Base-by-base conservation (phyloP, 2,113 vertebrate species). In the Pterocles orientalis region DNA sequence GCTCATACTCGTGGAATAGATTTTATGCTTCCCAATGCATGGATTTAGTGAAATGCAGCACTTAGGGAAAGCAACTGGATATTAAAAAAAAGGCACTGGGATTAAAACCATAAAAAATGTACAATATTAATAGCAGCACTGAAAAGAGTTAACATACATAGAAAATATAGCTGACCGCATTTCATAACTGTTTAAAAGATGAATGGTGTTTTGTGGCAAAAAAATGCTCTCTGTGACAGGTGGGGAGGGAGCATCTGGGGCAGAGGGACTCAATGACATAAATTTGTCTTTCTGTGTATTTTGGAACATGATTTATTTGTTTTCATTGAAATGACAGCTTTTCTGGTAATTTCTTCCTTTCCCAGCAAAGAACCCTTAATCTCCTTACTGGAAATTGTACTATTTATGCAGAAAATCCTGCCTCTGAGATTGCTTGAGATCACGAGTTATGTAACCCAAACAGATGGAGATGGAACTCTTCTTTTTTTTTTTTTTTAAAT, bases 371-470 rank as follows among this genome's bases (percentile, higher is more conserved):
- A 94, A 96, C 87, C 54, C 80, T 97, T 97, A 98, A 98, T 97
- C 97, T 96, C 71, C 95, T 97, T 88, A 95, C 96, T 97, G 97
- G 96, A 98, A 98, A 97, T 95, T 95, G 94, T 96, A 96, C 96
- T 96, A 95, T 98, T 97, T 97, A 83, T 95, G 96, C 91, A 97
- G 94, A 92, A 98, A 98, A 98, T 97, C 97, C 97, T 90, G 80
- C 62, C 41, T 60, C 94, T 93, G 94, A 97, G 95, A 98, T 96
- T 94, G 95, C 96, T 98, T 96, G 95, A 96, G 96, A 96, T 97
- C 94, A 94, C 8, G 28, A 84, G 90, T 98, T 98, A 98, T 43
- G 20, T 98, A 98, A 98, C 54, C 64, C 78, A 93, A 97, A 97
- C 98, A 98, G 97, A 98, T 98, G 98, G 97, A 87, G 69, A 61